These are phyloP conservation scores for Kryptolebias marmoratus DNA, from an alignment of 2,113 vertebrate species.

Conservation along the genomic window DNA sequence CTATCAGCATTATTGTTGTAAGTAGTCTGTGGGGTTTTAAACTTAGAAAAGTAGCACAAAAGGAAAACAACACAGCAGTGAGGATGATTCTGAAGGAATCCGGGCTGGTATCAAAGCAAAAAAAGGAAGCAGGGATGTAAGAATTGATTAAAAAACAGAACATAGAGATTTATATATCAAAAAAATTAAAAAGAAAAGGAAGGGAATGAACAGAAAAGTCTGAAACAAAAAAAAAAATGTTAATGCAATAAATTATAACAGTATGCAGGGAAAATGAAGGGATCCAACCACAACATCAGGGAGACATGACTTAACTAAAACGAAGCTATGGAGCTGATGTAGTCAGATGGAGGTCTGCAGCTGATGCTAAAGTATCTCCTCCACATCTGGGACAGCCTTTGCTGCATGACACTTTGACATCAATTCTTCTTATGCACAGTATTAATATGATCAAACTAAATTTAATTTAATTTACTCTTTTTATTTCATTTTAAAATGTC, in stretches of 20 bases:
- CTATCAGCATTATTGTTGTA: slow-evolving; percentile 41
- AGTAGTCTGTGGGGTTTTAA: slow-evolving; percentile 59
- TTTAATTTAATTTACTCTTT: not conserved
- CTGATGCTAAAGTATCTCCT: slow-evolving; percentile 41
- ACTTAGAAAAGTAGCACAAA: not conserved
- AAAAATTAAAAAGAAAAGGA: not conserved
- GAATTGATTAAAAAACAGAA: not conserved
- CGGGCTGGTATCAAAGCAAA: not conserved
- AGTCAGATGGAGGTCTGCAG: slow-evolving; percentile 39
- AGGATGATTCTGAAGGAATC: slow-evolving; percentile 2
- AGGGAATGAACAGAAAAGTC: not conserved
- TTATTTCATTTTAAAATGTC: not conserved
- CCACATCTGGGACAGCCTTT: slow-evolving; percentile 30
- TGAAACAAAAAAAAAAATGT: not conserved
- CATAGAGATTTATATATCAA: slow-evolving; percentile 3
- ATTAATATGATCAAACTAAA: slow-evolving; percentile 22
- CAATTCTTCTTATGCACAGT: slow-evolving; percentile 14
- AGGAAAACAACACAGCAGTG: not conserved
- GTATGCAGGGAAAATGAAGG: slow-evolving; percentile 1
- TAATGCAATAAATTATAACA: not conserved
- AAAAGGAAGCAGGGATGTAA: too few relatives aligned
- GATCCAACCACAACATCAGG: slow-evolving; percentile 29
- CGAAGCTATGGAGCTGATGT: slow-evolving; percentile 41
- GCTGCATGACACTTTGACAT: slow-evolving; percentile 23
- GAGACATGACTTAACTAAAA: slow-evolving; percentile 48